Base-by-base conservation (phyloP, 1,140 invertebrate genomes). In the Wiebesia pumilae region DNA sequence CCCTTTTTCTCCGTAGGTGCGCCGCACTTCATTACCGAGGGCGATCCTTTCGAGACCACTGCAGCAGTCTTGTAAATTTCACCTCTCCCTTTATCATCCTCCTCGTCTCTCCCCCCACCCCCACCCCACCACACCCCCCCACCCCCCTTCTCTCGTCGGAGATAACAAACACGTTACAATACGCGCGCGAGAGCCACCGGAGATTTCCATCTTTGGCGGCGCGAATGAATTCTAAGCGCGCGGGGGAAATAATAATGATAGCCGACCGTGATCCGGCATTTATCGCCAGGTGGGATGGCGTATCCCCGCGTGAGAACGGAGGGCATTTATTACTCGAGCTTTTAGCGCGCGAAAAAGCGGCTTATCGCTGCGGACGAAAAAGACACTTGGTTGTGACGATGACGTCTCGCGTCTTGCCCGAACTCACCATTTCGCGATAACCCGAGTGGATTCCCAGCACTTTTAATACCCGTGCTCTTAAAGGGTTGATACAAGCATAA, bases 131-230 rank as follows among this genome's bases (percentile, higher is more conserved):
- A 14, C 51, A 21, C 79, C 9, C 81, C 80, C 62, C 54, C 30
- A 16, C 19, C 24, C 43, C 54, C 47, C 33, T 19, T 75, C 81
- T 83, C 54, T 73, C 40, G 24, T 73, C 58, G 51, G 51, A 69
- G 81, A 83, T 87, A 87, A 87, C 79, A 78, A 81, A 83, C 69
- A 43, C 73, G 30, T 85, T 75, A 80, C 40, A 35, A 79, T 33
- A 14, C 21, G 81, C 69, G 33, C 69, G 35, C 69, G 43, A 43
- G 27, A 79, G 77, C 30, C 77, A 79, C 77, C 77, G 27, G n/a
- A 82, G 62, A 73, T 83, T 75, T 75, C 27, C 81, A 83, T 83
- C 69, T 82, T 71, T 33, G 40, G 65, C 58, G 58, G 58, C 24
- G 58, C 24, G 24, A 14, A 16, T 58, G 16, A 51, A 79, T 79